Base-by-base conservation (phyloP, 2,113 vertebrate genomes). In the Catharus bicknelli region DNA sequence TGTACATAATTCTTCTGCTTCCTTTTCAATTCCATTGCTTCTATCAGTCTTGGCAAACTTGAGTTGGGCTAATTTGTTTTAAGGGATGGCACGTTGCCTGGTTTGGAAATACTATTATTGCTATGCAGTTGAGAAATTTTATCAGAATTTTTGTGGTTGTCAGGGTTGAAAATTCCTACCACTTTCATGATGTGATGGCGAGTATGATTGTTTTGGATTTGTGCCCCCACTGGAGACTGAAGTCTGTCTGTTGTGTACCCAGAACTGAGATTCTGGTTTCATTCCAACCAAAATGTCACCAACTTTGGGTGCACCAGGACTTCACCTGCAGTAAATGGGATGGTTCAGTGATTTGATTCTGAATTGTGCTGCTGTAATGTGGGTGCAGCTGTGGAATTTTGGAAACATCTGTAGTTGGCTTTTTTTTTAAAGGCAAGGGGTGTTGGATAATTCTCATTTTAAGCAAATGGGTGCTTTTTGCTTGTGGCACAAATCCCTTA, bases 1-100 rank as follows among this genome's bases (percentile, higher is more conserved):
- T 82, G n/a, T 79, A 30, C 57, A 45, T 82, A 79, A 64, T 78
- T 86, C 32, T 73, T 38, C 13, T 51, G 10, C 43, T 86, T 90
- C 26, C 18, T 75, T 89, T 79, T 83, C 18, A 72, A 34, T 36
- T 87, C 6, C 9, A 0, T 82, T 76, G 13, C 70, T 89, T 91
- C 38, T 83, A 0, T 48, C 34, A 54, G 23, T 58, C 42, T 45
- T 62, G 38, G 45, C 89, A 89, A 40, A 16, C 45, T 82, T 89
- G 61, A 61, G 29, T 11, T 82, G 34, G 45, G 10, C 45, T 85
- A 32, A 69, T 63, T 43, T 51, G 27, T 55, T 7, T 66, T 73
- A 79, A 78, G 54, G 16, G 26, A 45, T 54, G 42, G 59, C 17
- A 7, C 34, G 16, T 62, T 63, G 43, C 11, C 62, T 75, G 16